Evolutionary conservation across 2,888 invertebrate species (phyloP).

Genomic region (Hoplodrina ambigua): DNA sequence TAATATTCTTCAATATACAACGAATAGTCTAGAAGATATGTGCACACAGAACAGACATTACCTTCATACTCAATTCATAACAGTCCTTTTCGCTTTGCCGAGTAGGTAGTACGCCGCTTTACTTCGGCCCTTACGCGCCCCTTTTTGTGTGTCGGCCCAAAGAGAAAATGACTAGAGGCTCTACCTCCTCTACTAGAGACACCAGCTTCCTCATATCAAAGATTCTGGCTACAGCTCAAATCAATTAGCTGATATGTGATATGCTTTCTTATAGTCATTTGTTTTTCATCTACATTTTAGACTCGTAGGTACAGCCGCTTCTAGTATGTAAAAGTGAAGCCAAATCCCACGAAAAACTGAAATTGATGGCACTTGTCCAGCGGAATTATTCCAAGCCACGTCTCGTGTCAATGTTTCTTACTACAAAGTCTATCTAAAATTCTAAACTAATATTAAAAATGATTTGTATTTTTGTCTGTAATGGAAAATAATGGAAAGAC

Average conservation of each 20-base stretch:
- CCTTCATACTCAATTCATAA: too few relatives aligned
- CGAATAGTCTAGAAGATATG: too few relatives aligned
- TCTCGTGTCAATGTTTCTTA: background rate
- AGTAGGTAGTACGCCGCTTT: too few relatives aligned
- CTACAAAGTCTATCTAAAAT: background rate
- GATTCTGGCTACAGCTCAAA: conserved; percentile 37
- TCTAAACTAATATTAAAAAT: background rate
- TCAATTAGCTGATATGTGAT: conserved; percentile 18
- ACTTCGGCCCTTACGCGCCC: too few relatives aligned
- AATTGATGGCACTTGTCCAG: background rate
- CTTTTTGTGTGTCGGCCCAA: too few relatives aligned
- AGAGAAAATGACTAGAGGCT: too few relatives aligned
- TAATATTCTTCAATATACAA: too few relatives aligned
- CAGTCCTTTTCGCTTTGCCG: too few relatives aligned
- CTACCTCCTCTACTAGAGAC: too few relatives aligned
- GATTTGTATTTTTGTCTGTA: too few relatives aligned
- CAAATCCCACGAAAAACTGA: background rate
- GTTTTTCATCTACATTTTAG: conserved; percentile 7
- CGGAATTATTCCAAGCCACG: background rate
- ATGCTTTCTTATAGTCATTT: background rate
- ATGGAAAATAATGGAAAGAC: too few relatives aligned
- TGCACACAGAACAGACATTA: too few relatives aligned
- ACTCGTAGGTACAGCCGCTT: background rate
- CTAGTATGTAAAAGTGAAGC: background rate
- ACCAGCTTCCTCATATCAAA: conserved; percentile 23